These are phyloP conservation scores for Catharus bicknelli DNA, from an alignment of 2,113 vertebrate genomes.

Conservation along the genomic window DNA sequence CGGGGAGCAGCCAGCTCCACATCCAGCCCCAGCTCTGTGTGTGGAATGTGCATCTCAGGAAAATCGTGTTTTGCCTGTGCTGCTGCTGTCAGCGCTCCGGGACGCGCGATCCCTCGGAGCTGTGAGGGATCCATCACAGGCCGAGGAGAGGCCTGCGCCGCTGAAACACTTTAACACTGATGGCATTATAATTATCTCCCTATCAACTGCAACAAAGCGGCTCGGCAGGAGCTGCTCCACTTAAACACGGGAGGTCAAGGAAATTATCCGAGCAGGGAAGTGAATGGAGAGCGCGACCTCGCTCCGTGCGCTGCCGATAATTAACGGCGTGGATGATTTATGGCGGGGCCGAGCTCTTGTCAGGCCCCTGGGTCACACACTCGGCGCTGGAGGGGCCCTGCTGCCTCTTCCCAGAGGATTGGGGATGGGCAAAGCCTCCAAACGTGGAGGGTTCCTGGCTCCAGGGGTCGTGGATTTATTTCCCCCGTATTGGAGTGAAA, in stretches of 20 bases:
- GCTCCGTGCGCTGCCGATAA: not conserved
- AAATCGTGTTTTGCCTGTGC: not conserved
- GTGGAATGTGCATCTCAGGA: not conserved
- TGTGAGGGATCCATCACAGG: slow-evolving; percentile 20
- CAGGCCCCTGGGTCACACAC: fast-evolving
- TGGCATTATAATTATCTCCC: slow-evolving; percentile 52
- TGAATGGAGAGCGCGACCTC: not conserved
- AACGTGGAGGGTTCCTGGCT: fast-evolving
- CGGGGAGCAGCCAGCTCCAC: not conserved
- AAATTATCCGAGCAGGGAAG: not conserved
- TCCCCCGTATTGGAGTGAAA: fast-evolving
- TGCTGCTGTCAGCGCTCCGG: not conserved
- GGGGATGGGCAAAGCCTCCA: not conserved
- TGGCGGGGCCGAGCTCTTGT: not conserved
- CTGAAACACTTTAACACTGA: slow-evolving; percentile 53
- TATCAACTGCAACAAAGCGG: slow-evolving; percentile 52
- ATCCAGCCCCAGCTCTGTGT: fast-evolving
- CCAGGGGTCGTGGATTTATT: fast-evolving
- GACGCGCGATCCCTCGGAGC: not conserved
- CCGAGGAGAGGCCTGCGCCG: not conserved
- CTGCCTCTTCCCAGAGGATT: not conserved
- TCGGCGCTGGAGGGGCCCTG: not conserved
- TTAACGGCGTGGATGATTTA: not conserved
- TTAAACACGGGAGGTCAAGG: slow-evolving; percentile 3
- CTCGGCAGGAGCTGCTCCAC: slow-evolving; percentile 32